Conservation (phyloP, 1,140 invertebrate species). For the Heliconius congener region DNA sequence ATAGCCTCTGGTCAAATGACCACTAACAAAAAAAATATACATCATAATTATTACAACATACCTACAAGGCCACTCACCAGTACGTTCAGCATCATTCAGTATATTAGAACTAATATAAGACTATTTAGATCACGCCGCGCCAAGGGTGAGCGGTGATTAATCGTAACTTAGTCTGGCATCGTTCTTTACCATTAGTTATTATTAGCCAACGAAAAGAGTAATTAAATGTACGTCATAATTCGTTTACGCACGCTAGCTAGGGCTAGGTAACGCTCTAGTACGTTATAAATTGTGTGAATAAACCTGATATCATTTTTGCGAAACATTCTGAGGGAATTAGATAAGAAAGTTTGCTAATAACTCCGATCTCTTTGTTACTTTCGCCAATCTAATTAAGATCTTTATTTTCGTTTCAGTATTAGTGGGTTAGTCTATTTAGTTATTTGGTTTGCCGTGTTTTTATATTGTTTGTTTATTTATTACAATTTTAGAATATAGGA, state of each 20-base stretch:
- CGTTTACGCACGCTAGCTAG: conserved; percentile 46
- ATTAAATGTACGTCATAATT: conserved; percentile 55
- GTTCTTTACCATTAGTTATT: conserved; percentile 50
- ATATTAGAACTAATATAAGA: conserved; percentile 41
- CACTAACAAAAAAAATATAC: not conserved
- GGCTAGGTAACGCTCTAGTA: conserved; percentile 36
- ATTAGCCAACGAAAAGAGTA: conserved; percentile 52
- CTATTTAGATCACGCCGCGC: conserved; percentile 51
- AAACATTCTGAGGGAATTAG: conserved; percentile 16
- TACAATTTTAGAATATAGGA: not conserved
- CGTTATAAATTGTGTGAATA: conserved; percentile 44
- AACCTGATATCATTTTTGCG: conserved; percentile 37
- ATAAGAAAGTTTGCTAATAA: conserved; percentile 20
- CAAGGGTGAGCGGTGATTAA: conserved; percentile 63
- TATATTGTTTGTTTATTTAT: not conserved
- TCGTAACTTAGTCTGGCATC: conserved; percentile 49
- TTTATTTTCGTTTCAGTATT: not conserved
- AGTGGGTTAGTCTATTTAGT: not conserved
- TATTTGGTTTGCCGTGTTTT: not conserved
- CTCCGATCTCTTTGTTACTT: conserved; percentile 18
- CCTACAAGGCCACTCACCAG: conserved; percentile 15
- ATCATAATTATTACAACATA: conserved; percentile 15
- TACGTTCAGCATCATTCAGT: conserved; percentile 1
- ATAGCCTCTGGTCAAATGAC: not conserved
- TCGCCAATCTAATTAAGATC: conserved; percentile 6